Conservation (phyloP, 2,888 invertebrate genomes). For the Chalcosyrphus nemorum region DNA sequence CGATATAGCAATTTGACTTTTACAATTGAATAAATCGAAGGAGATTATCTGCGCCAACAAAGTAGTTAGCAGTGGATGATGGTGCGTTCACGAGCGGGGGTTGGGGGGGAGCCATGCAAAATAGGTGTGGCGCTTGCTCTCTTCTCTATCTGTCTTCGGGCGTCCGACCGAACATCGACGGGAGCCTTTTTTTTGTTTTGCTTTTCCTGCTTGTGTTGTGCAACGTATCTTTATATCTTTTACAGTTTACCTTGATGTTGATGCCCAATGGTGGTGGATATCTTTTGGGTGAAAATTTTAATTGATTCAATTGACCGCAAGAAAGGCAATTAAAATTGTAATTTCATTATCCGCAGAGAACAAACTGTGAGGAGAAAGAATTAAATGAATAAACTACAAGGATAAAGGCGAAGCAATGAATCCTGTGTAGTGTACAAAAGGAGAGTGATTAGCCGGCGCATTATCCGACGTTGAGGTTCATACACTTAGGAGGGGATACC, state of each 20-base stretch:
- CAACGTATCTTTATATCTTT: conserved; percentile 27
- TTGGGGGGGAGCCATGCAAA: conserved; percentile 37
- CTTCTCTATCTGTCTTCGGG: background rate
- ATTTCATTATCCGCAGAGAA: conserved; percentile 45
- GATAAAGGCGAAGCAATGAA: background rate
- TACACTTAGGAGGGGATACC: too few relatives aligned
- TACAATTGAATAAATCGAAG: conserved; percentile 66
- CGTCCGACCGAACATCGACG: background rate
- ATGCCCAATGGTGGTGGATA: background rate
- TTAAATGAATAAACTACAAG: conserved; percentile 1
- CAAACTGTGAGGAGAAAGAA: background rate
- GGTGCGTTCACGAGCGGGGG: too few relatives aligned
- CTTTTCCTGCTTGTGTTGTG: too few relatives aligned
- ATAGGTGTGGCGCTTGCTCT: conserved; percentile 47
- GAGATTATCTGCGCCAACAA: conserved; percentile 49
- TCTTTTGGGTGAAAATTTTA: conserved; percentile 52
- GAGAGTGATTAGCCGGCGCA: conserved; percentile 58
- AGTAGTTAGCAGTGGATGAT: conserved; percentile 1
- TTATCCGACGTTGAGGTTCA: conserved; percentile 68
- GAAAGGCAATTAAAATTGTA: conserved; percentile 62
- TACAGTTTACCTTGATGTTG: conserved; percentile 33
- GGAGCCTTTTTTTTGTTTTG: conserved; percentile 13
- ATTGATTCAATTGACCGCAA: conserved; percentile 72
- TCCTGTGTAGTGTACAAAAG: conserved; percentile 62
- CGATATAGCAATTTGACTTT: conserved; percentile 70